phyloP scores from a whole-genome alignment of 2,113 vertebrate genomes.

The Neolamprologus ventralis region DNA sequence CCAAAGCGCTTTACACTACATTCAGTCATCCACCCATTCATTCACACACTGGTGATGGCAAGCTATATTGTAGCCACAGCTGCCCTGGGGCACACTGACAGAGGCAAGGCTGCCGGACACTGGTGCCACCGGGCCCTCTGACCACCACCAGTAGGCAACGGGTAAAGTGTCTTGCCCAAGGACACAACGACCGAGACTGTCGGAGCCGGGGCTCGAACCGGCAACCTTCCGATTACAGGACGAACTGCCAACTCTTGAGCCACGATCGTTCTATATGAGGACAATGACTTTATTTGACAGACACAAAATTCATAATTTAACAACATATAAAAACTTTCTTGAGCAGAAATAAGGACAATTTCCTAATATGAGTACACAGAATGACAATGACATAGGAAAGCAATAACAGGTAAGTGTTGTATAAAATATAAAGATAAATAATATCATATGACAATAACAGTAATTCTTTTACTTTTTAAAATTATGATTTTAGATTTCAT shows the following conservation, averaged over 20 bases:
- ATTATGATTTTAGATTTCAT: neutral
- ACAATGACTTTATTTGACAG: neutral
- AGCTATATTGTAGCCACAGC: neutral
- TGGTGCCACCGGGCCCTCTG: rapidly evolving
- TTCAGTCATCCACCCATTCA: neutral
- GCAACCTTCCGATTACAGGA: neutral
- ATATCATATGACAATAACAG: neutral
- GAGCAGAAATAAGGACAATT: neutral
- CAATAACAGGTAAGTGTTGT: neutral
- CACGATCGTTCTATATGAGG: neutral
- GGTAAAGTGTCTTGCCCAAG: neutral
- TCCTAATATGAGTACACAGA: neutral
- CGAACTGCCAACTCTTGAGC: rapidly evolving
- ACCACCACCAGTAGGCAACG: neutral
- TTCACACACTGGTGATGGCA: neutral
- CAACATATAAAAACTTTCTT: neutral
- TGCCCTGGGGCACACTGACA: rapidly evolving
- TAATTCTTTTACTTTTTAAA: neutral
- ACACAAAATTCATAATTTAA: neutral
- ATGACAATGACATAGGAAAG: neutral
- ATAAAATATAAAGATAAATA: neutral
- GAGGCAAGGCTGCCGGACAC: rapidly evolving
- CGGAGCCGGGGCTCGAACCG: rapidly evolving
- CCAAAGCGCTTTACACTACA: neutral
- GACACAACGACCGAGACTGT: neutral